phyloP scores from a whole-genome alignment of 1,140 invertebrate species.

The Sminthurinus signatus region DNA sequence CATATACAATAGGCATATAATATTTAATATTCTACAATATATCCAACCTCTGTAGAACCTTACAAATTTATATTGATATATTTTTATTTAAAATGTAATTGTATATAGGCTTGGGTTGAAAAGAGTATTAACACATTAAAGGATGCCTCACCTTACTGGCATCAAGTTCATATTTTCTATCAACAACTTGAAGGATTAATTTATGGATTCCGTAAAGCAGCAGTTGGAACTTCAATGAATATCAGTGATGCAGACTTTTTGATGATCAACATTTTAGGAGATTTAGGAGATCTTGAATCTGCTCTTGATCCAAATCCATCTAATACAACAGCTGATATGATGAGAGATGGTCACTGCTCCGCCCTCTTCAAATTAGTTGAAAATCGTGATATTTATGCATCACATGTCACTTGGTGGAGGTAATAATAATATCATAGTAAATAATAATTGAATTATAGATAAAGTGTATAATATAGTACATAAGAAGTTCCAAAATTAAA shows the following conservation, averaged over 20 bases:
- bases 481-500: too few relatives aligned
- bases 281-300: constrained; percentile 64
- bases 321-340: constrained; percentile 30
- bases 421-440: too few relatives aligned
- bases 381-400: constrained; percentile 51
- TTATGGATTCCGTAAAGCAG: constrained; percentile 63
- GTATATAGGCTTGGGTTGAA: too few relatives aligned
- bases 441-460: too few relatives aligned
- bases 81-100: too few relatives aligned
- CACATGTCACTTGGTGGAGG: constrained; percentile 63
- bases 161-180: constrained; percentile 67
- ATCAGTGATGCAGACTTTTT: constrained; percentile 58
- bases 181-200: constrained; percentile 62
- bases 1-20: too few relatives aligned
- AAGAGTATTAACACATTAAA: constrained; percentile 50
- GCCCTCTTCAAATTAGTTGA: constrained; percentile 56
- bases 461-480: too few relatives aligned
- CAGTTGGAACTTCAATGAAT: constrained; percentile 56
- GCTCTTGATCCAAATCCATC: constrained; percentile 46
- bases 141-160: constrained; percentile 63
- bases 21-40: too few relatives aligned
- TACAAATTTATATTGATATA: too few relatives aligned
- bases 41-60: too few relatives aligned
- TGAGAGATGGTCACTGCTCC: constrained; percentile 52
- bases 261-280: constrained; percentile 61